These are phyloP conservation scores for Cheilosia soror DNA, from an alignment of 2,888 invertebrate species.

Conservation along the genomic window DNA sequence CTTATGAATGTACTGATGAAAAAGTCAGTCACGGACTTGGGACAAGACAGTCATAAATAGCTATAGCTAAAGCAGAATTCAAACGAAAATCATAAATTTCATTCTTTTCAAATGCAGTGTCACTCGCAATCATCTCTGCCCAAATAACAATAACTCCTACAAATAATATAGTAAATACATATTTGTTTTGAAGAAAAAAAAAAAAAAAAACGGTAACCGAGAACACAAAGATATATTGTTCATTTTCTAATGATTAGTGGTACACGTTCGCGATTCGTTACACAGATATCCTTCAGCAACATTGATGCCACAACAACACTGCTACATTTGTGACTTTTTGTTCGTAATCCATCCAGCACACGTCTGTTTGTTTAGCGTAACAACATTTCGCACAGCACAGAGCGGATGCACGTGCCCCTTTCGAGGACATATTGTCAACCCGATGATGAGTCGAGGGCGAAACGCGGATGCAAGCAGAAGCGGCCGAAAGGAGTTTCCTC, in stretches of 20 bases:
- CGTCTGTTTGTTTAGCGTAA: slow-evolving; percentile 76
- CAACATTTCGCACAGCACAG: slow-evolving; percentile 75
- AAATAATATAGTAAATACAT: slow-evolving; percentile 7
- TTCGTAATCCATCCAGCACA: slow-evolving; percentile 73
- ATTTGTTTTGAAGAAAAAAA: neutral
- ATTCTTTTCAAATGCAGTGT: slow-evolving; percentile 20
- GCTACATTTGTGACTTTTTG: slow-evolving; percentile 73
- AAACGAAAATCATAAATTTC: slow-evolving; percentile 35
- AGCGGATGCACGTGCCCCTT: slow-evolving; percentile 76
- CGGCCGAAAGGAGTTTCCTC: slow-evolving; percentile 67
- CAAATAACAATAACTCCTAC: neutral
- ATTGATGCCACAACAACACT: slow-evolving; percentile 63
- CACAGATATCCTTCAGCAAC: slow-evolving; percentile 69
- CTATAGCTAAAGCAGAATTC: no score
- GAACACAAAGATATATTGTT: slow-evolving; percentile 56
- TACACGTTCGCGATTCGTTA: slow-evolving; percentile 71
- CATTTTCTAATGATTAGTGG: slow-evolving; percentile 73
- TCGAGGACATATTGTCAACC: slow-evolving; percentile 74
- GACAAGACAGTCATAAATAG: no score
- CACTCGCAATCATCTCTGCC: slow-evolving; percentile 22
- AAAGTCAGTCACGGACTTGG: no score
- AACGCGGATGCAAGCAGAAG: slow-evolving; percentile 36
- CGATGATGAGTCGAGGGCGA: slow-evolving; percentile 53
- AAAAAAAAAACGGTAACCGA: slow-evolving; percentile 25
- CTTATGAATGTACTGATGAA: no score